Conservation (phyloP, 1,140 invertebrate species). For the Steinernema feltiae region DNA sequence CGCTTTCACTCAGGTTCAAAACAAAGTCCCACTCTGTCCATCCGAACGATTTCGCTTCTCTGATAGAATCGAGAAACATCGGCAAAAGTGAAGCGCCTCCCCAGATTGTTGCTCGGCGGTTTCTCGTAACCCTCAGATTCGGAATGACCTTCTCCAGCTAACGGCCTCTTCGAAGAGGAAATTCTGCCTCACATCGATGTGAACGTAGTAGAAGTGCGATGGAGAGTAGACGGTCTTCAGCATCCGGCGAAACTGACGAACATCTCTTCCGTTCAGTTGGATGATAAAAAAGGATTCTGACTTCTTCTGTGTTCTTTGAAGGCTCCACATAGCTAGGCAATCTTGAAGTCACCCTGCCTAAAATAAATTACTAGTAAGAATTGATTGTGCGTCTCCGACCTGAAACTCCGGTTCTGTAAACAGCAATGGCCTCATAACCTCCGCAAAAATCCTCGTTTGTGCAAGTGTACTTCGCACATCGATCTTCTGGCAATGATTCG, state of each 20-base stretch:
- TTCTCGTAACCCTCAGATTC: constrained; percentile 75
- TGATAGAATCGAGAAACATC: constrained; percentile 78
- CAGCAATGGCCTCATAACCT: constrained; percentile 41
- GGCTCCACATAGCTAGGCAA: constrained; percentile 26
- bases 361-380: not conserved
- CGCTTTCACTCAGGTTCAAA: constrained; percentile 91
- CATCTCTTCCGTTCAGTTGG: constrained; percentile 85
- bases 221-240: constrained; percentile 79
- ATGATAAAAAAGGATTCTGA: constrained; percentile 84
- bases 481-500: not conserved
- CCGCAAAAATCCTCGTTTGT: constrained; percentile 37
- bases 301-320: constrained; percentile 42
- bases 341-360: not conserved
- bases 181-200: constrained; percentile 71
- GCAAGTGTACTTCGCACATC: constrained; percentile 39
- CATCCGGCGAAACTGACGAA: constrained; percentile 83
- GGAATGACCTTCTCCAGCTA: constrained; percentile 29
- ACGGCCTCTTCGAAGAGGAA: constrained; percentile 67
- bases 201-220: constrained; percentile 90
- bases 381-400: constrained; percentile 21
- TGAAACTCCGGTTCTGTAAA: constrained; percentile 48
- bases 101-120: constrained; percentile 89
- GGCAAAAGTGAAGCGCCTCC: constrained; percentile 86
- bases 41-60: constrained; percentile 66
- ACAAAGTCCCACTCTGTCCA: constrained; percentile 81